These are phyloP conservation scores for Desmodus rotundus DNA, from an alignment of 2,113 vertebrate genomes.

Conservation along the genomic window DNA sequence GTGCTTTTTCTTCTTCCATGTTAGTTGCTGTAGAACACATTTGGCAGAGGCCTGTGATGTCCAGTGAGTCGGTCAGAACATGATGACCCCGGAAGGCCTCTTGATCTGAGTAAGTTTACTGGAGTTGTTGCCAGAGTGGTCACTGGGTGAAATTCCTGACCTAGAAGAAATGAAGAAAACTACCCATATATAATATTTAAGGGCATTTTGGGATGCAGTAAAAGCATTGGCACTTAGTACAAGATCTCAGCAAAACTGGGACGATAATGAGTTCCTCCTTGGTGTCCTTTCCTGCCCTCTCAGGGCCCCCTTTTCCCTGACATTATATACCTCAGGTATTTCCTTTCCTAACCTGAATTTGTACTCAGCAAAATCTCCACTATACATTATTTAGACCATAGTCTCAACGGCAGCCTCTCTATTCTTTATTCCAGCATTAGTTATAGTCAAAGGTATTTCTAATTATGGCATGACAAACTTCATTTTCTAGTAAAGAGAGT, in stretches of 20 bases:
- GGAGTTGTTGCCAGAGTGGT: background rate
- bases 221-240: background rate
- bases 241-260: background rate
- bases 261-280: background rate
- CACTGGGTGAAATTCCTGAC: background rate
- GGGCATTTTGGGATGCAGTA: background rate
- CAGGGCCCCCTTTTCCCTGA: background rate
- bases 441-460: background rate
- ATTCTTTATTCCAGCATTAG: background rate
- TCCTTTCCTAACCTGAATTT: background rate
- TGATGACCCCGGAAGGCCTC: background rate
- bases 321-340: background rate
- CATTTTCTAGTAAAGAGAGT: constrained; percentile 9
- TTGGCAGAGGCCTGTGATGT: background rate
- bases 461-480: background rate
- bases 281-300: background rate
- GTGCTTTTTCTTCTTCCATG: background rate
- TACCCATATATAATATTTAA: background rate
- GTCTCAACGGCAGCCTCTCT: background rate
- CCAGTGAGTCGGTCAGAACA: background rate
- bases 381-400: background rate
- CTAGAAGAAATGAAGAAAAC: background rate
- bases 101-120: background rate
- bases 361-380: background rate
- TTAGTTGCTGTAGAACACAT: background rate